Evolutionary conservation across 2,888 invertebrate species (phyloP), one percentile per base, ranked within the genome.

Genomic region (Pardosa pseudoannulata): DNA sequence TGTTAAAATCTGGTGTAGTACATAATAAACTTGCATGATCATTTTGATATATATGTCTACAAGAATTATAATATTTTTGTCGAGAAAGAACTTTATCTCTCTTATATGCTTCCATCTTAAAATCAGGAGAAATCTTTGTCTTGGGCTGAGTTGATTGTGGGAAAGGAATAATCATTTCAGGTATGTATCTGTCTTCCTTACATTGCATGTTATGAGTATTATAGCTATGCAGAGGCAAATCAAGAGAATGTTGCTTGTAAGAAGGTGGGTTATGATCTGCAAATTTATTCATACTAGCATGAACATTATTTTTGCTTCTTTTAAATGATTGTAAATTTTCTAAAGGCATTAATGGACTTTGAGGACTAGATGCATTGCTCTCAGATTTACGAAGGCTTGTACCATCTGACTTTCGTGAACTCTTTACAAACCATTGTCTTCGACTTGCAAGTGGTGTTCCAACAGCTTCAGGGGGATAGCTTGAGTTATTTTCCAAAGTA

Each of bases 1-100:
- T 89, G 19, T 89, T 88, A 86, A 90, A 91, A 78, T 91, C 91
- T 64, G 91, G 88, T 87, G 91, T 91, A 62, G 90, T 90, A 83
- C 91, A 91, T n/a, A 91, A 87, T 31, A 90, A 89, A 64, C 81
- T 88, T 36, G 88, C 62, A 65, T 88, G 74, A 27, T 87, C 87
- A 80, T 87, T 87, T 74, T 86, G 41, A 39, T 85, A 85, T 32
- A 85, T 85, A 62, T 85, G 83, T 19, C 78, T 78, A 7, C 86
- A 86, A 56, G 79, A 81, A 71, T 78, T 76, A 32, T 79, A 87
- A 62, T 85, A 85, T 5, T 41, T 78, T 23, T 85, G 83, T 16
- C 83, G 46, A 11, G 80, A 75, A 11, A 83, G 62, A 46, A 68
- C 79, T 39, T 72, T 76, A 28, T 71, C 76, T 31, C 82, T 41